Evolutionary conservation across 2,888 invertebrate species (phyloP).

Genomic region (Cremastobaeus sp.): DNA sequence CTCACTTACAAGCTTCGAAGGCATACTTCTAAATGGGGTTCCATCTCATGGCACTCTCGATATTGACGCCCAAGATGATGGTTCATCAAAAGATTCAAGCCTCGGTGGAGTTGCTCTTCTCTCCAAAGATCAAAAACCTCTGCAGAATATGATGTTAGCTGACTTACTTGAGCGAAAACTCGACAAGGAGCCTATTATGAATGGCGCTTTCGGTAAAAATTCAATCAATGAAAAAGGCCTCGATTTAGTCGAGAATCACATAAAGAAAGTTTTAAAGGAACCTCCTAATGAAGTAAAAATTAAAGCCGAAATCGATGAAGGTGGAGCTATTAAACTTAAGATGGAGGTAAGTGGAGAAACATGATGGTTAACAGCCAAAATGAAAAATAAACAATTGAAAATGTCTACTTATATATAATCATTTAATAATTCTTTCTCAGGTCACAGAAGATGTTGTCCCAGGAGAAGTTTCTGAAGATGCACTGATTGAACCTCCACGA

Average conservation of each 20-base stretch:
- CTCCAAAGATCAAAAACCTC: slow-evolving; percentile 81
- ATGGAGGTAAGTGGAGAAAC: slow-evolving; percentile 64
- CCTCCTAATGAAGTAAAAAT: slow-evolving; percentile 68
- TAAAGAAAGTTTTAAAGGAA: slow-evolving; percentile 79
- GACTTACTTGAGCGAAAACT: slow-evolving; percentile 90
- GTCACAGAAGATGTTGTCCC: slow-evolving; percentile 63
- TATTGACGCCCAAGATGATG: slow-evolving; percentile 81
- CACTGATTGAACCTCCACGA: slow-evolving; percentile 73
- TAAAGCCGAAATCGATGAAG: slow-evolving; percentile 52
- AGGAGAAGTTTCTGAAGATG: slow-evolving; percentile 72
- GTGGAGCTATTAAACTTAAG: slow-evolving; percentile 66
- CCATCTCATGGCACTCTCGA: slow-evolving; percentile 78
- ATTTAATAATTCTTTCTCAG: background rate
- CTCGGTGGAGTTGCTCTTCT: slow-evolving; percentile 65
- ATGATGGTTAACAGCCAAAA: no score
- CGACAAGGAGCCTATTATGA: slow-evolving; percentile 81
- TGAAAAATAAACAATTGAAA: no score
- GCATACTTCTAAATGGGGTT: slow-evolving; percentile 81
- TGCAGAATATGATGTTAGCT: slow-evolving; percentile 84
- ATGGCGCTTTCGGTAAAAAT: slow-evolving; percentile 80
- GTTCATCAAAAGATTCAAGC: slow-evolving; percentile 79
- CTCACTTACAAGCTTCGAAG: slow-evolving; percentile 83
- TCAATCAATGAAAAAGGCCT: slow-evolving; percentile 81
- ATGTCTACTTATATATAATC: background rate
- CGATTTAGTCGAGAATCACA: slow-evolving; percentile 82